These are phyloP conservation scores for Tipula confusa DNA, from an alignment of 2,888 invertebrate species.

Conservation along the genomic window DNA sequence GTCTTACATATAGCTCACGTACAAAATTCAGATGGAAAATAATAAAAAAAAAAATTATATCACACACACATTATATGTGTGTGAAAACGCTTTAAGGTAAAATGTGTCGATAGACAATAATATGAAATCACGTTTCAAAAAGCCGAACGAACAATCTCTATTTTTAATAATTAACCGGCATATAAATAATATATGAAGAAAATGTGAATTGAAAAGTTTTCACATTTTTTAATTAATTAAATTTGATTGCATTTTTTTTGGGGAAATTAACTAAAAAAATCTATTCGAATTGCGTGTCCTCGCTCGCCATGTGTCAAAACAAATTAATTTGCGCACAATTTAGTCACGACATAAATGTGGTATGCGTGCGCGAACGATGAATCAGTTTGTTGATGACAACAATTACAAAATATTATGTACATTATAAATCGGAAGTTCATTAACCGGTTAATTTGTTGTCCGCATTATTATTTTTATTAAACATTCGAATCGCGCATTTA, in stretches of 20 bases:
- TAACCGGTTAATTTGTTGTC: neutral
- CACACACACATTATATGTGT: neutral
- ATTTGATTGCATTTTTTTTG: neutral
- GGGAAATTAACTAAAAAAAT: neutral
- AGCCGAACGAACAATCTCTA: neutral
- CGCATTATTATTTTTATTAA: neutral
- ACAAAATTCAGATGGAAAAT: neutral
- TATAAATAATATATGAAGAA: neutral
- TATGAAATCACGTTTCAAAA: neutral
- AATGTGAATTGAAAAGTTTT: neutral
- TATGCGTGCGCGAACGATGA: no score
- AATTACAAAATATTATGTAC: neutral
- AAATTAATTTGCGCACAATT: neutral
- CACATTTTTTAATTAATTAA: neutral
- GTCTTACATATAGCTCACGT: neutral
- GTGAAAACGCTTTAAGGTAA: neutral
- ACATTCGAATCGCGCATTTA: neutral
- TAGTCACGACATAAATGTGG: neutral
- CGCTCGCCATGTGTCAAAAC: neutral
- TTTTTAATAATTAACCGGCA: neutral
- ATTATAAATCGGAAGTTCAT: neutral
- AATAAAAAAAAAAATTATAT: neutral
- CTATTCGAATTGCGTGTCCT: neutral
- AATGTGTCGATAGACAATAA: neutral
- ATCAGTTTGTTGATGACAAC: neutral